A percentile compares a stretch with the other conserved stretches of the same genome.
Conservation (phyloP, 2,888 invertebrate genomes). For the Ashinkailepas kermadecensis region DNA sequence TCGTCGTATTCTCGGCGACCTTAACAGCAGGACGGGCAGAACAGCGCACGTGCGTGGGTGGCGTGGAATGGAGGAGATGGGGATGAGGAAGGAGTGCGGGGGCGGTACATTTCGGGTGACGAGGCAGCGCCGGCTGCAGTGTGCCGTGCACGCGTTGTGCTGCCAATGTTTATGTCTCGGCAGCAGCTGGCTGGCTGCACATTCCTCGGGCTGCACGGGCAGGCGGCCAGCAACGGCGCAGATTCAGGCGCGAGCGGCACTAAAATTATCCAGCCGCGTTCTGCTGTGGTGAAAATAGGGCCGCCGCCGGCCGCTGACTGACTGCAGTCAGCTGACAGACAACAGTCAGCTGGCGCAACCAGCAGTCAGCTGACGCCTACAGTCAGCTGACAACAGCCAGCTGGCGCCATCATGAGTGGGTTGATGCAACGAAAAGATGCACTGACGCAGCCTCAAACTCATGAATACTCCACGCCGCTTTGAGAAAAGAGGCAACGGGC, state of each 20-base stretch:
- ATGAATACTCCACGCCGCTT: no score
- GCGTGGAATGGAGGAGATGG: background rate
- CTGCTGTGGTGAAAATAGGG: constrained; percentile 12
- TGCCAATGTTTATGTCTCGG: constrained; percentile 1
- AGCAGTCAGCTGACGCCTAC: background rate
- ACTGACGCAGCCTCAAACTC: no score
- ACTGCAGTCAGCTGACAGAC: background rate
- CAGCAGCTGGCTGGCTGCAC: background rate
- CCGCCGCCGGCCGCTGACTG: background rate
- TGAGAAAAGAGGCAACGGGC: no score
- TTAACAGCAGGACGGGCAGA: no score
- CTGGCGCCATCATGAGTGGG: background rate
- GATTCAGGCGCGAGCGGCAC: background rate
- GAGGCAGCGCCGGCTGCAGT: background rate
- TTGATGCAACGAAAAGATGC: no score
- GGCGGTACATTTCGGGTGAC: background rate
- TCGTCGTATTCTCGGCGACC: no score
- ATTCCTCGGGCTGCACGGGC: background rate
- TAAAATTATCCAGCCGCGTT: constrained; percentile 19
- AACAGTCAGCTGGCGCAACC: background rate
- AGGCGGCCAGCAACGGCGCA: background rate
- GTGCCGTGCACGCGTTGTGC: background rate
- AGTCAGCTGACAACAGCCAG: background rate
- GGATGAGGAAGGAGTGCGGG: background rate
- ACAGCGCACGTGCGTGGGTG: background rate